Conservation (phyloP, 2,113 vertebrate species). For the Bagarius yarrelli region DNA sequence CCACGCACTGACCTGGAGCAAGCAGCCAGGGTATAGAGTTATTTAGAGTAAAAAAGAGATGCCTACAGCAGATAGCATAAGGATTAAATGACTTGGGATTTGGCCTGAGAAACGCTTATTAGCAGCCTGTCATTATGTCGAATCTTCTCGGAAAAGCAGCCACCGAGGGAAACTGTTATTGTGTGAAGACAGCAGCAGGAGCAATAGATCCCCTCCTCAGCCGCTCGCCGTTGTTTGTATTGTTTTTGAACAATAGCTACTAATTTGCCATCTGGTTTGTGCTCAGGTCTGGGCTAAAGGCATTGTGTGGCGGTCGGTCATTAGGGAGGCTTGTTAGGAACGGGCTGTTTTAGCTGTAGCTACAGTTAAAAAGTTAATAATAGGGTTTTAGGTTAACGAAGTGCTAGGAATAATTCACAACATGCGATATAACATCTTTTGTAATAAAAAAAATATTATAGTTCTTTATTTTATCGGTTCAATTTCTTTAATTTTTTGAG, state of each 20-base stretch:
- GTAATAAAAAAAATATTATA: too few species aligned
- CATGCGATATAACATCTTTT: too few species aligned
- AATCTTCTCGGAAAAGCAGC: constrained; percentile 5
- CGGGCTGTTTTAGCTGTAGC: constrained; percentile 40
- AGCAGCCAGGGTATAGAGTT: neutral
- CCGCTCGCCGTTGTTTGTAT: constrained; percentile 52
- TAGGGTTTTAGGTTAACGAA: too few species aligned
- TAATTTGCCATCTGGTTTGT: constrained; percentile 78
- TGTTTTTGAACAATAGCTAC: constrained; percentile 73
- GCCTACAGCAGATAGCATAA: neutral
- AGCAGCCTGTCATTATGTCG: constrained; percentile 13
- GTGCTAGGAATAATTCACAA: too few species aligned
- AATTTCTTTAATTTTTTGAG: too few species aligned
- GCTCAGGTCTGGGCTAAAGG: constrained; percentile 49
- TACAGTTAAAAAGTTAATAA: too few species aligned
- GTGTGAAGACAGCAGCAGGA: constrained; percentile 10
- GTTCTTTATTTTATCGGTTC: too few species aligned
- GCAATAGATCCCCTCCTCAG: constrained; percentile 4
- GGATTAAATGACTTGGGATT: constrained; percentile 4
- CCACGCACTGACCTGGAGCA: neutral
- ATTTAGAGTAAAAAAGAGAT: neutral
- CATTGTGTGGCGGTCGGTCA: constrained; percentile 66
- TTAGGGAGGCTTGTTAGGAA: constrained; percentile 65
- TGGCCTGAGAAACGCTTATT: constrained; percentile 27
- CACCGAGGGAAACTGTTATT: constrained; percentile 22